phyloP scores from a whole-genome alignment of 2,888 invertebrate genomes.

The Nymphalis c-album region DNA sequence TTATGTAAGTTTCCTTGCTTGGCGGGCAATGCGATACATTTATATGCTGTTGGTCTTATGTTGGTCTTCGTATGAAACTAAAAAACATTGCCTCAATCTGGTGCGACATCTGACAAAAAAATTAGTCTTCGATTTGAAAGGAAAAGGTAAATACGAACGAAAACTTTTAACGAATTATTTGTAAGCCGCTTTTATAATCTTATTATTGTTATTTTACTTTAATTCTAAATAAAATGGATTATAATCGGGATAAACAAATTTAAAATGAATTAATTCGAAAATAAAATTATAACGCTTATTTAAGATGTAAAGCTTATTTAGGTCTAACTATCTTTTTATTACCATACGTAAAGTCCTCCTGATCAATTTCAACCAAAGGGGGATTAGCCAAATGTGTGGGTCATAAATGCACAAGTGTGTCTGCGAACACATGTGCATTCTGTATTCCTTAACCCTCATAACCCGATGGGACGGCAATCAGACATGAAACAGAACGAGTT shows the following conservation, averaged over 20 bases:
- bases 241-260: background rate
- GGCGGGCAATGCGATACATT: constrained; percentile 55
- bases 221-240: too few relatives aligned
- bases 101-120: background rate
- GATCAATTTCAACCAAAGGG: too few relatives aligned
- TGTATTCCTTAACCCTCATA: too few relatives aligned
- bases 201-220: too few relatives aligned
- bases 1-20: constrained; percentile 47
- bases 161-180: background rate
- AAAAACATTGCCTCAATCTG: constrained; percentile 16
- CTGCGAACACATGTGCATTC: too few relatives aligned
- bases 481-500: too few relatives aligned
- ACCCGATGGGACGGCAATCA: too few relatives aligned
- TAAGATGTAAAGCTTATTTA: background rate
- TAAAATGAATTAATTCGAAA: background rate
- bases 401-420: too few relatives aligned
- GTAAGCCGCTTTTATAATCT: too few relatives aligned
- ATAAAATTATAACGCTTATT: background rate
- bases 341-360: too few relatives aligned
- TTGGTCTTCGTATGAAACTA: constrained; percentile 46
- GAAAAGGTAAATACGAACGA: background rate
- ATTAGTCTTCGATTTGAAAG: background rate
- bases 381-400: too few relatives aligned
- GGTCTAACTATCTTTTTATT: too few relatives aligned
- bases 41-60: constrained; percentile 55